These are phyloP conservation scores for Scolopax bukidnonensis DNA, from an alignment of 2,797 vertebrate species.

Conservation along the genomic window DNA sequence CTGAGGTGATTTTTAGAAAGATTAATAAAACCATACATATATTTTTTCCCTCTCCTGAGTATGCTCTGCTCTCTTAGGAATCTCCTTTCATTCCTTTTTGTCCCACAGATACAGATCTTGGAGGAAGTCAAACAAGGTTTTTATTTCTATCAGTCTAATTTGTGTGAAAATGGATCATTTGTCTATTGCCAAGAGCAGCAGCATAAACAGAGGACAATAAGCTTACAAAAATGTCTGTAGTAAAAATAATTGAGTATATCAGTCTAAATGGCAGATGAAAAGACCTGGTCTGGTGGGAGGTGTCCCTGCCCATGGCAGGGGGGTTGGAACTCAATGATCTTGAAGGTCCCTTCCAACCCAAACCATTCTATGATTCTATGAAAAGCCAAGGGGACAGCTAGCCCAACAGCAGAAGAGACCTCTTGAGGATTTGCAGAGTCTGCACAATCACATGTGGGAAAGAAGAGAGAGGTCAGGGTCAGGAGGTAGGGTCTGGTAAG, in stretches of 20 bases:
- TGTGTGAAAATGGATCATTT: background rate
- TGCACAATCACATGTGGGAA: background rate
- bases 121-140: background rate
- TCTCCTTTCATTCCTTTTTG: too few species aligned
- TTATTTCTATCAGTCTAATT: background rate
- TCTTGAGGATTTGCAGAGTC: background rate
- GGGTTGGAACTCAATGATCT: too few species aligned
- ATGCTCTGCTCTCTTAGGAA: too few species aligned
- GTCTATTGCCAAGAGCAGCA: background rate
- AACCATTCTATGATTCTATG: too few species aligned
- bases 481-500: background rate
- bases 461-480: background rate
- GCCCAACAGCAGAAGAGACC: background rate
- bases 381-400: background rate
- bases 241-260: background rate
- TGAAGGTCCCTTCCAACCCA: too few species aligned
- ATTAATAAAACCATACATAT: too few species aligned
- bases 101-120: background rate
- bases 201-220: background rate
- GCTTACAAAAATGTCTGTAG: background rate
- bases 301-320: too few species aligned
- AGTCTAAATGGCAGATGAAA: background rate
- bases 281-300: too few species aligned
- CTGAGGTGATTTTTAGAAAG: too few species aligned
- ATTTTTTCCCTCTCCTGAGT: too few species aligned